Percentiles rank a stretch among this genome's conserved stretches.
phyloP scores from a whole-genome alignment of 2,888 invertebrate genomes.

The Cremastinae sp. region DNA sequence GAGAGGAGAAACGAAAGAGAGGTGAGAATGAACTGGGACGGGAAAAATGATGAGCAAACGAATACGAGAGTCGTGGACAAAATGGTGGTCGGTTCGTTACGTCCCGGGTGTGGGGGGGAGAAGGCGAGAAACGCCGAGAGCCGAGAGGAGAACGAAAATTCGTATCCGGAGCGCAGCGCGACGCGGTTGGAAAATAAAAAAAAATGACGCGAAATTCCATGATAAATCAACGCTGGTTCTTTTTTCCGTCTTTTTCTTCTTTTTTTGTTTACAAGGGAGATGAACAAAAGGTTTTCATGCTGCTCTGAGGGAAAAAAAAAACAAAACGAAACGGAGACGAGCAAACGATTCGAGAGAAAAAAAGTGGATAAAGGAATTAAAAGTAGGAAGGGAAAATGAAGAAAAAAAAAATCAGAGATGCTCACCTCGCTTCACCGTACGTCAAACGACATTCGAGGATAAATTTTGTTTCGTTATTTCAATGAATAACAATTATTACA shows the following conservation, averaged over 20 bases:
- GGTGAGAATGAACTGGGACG: not conserved
- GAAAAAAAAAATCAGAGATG: slow-evolving; percentile 22
- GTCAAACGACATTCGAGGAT: slow-evolving; percentile 43
- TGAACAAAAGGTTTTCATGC: slow-evolving; percentile 24
- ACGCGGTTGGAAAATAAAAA: slow-evolving; percentile 66
- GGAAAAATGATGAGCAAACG: not conserved
- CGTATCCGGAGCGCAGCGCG: slow-evolving; percentile 70
- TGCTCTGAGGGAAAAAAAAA: slow-evolving; percentile 23
- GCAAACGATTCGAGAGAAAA: not conserved
- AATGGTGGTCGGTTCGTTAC: slow-evolving; percentile 74
- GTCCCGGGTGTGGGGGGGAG: slow-evolving; percentile 67
- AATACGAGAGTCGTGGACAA: slow-evolving; percentile 59
- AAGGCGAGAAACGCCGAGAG: slow-evolving; percentile 64
- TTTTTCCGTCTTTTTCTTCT: no score
- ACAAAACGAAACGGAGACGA: slow-evolving; percentile 12
- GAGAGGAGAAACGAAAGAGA: slow-evolving; percentile 13
- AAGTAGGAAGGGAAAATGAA: slow-evolving; percentile 18
- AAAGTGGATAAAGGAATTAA: not conserved
- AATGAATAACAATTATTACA: slow-evolving; percentile 16
- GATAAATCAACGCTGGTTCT: slow-evolving; percentile 6
- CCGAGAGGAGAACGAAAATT: slow-evolving; percentile 53
- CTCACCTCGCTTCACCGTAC: slow-evolving; percentile 53
- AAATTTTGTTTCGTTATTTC: slow-evolving; percentile 42
- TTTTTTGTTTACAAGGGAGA: slow-evolving; percentile 10
- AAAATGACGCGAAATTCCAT: slow-evolving; percentile 36